phyloP scores from a whole-genome alignment of 2,888 invertebrate species.

The Drosophila limbata region DNA sequence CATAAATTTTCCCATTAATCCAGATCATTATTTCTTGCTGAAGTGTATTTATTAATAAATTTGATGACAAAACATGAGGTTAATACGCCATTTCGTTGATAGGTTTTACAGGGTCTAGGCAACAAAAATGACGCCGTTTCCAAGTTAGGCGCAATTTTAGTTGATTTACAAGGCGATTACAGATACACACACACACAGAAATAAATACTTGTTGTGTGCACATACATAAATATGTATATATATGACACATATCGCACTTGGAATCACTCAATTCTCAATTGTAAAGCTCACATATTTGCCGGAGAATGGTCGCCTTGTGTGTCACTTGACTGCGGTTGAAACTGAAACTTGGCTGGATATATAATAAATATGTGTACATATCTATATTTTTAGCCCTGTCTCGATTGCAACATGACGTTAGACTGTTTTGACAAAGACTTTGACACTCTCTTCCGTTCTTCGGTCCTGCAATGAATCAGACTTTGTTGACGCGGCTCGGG shows the following conservation, averaged over 20 bases:
- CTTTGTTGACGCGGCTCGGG: slow-evolving; percentile 6
- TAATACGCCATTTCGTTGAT: slow-evolving; percentile 6
- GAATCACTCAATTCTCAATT: slow-evolving; percentile 45
- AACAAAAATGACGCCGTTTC: slow-evolving; percentile 38
- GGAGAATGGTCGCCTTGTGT: slow-evolving; percentile 52
- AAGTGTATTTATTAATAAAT: too few species aligned
- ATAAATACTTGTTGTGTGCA: background rate
- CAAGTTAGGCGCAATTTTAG: slow-evolving; percentile 64
- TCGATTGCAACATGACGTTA: slow-evolving; percentile 9
- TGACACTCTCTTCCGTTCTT: slow-evolving; percentile 8
- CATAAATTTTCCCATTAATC: too few species aligned
- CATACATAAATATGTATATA: background rate
- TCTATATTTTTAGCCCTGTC: slow-evolving; percentile 14
- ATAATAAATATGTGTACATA: background rate
- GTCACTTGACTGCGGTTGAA: slow-evolving; percentile 76
- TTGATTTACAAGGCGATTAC: slow-evolving; percentile 65
- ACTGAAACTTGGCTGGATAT: slow-evolving; percentile 57
- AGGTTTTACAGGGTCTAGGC: slow-evolving; percentile 36
- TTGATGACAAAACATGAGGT: background rate
- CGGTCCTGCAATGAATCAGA: slow-evolving; percentile 32
- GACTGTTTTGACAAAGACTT: background rate
- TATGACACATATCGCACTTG: slow-evolving; percentile 56
- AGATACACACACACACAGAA: slow-evolving; percentile 20
- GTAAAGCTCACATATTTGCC: slow-evolving; percentile 28
- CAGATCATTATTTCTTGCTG: too few species aligned